A percentile compares a stretch with the other conserved stretches of the same genome.
These are phyloP conservation scores for Chroicocephalus ridibundus DNA, from an alignment of 2,113 vertebrate genomes.

Conservation along the genomic window DNA sequence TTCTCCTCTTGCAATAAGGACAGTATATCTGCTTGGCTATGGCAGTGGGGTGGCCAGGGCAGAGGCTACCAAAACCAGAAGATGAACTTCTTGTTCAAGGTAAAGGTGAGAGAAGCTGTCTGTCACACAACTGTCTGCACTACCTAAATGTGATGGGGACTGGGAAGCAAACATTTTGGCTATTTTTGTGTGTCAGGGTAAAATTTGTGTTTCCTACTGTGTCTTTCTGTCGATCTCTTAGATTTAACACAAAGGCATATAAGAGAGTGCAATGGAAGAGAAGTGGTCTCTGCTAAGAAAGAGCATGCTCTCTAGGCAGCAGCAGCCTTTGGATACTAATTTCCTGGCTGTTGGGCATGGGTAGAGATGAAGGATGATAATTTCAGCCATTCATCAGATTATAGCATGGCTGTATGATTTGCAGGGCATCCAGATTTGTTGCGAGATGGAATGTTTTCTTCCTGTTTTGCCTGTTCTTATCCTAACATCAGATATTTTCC, in stretches of 20 bases:
- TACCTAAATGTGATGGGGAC: fast-evolving
- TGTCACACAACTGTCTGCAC: not conserved
- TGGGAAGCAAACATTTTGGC: not conserved
- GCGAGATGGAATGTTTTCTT: not conserved
- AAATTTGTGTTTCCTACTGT: not conserved
- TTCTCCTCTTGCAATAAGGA: not conserved
- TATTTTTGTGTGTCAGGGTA: not conserved
- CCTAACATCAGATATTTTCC: not conserved
- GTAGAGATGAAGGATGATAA: not conserved
- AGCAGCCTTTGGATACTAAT: not conserved
- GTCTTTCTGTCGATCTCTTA: not conserved
- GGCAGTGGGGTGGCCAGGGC: not conserved
- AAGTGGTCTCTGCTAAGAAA: not conserved
- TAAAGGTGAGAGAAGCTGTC: not conserved
- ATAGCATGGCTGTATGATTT: not conserved
- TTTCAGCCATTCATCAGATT: not conserved
- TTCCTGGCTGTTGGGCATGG: not conserved
- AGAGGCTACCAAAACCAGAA: not conserved
- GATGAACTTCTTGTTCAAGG: too few relatives aligned
- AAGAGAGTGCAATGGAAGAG: not conserved
- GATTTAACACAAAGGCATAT: not conserved
- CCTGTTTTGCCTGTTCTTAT: not conserved
- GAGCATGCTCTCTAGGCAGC: not conserved
- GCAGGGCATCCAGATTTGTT: not conserved
- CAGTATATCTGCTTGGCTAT: not conserved